A percentile compares a stretch with the other conserved stretches of the same genome.
These are phyloP conservation scores for Argentina silus DNA, from an alignment of 2,797 vertebrate genomes.

Conservation along the genomic window DNA sequence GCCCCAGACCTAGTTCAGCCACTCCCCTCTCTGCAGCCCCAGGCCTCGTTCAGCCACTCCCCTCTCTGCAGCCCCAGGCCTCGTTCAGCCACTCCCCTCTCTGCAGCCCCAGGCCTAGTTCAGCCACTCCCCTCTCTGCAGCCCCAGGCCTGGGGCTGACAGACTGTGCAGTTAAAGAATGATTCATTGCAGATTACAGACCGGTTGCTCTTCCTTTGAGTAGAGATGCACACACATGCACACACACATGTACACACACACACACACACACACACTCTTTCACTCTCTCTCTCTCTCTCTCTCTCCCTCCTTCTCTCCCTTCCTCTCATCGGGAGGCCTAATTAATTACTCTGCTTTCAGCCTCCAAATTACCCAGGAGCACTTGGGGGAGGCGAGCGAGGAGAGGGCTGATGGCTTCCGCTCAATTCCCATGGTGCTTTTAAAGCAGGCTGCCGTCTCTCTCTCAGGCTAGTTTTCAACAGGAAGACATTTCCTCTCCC, in stretches of 20 bases:
- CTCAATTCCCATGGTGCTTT: slow-evolving; percentile 66
- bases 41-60: no score
- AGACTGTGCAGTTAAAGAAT: slow-evolving; percentile 33
- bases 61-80: no score
- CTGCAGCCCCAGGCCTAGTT: no score
- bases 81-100: background rate
- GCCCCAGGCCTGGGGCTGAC: background rate
- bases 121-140: background rate
- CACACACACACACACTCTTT: slow-evolving; percentile 30
- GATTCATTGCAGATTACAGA: slow-evolving; percentile 40
- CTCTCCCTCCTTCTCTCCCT: slow-evolving; percentile 33
- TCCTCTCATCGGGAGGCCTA: slow-evolving; percentile 65
- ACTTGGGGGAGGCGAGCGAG: slow-evolving; percentile 62
- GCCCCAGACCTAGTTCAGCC: no score
- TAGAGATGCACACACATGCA: background rate
- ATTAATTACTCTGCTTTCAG: slow-evolving; percentile 79
- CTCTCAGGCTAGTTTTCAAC: slow-evolving; percentile 56
- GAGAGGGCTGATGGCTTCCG: slow-evolving; percentile 60
- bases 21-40: no score
- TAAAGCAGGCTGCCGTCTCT: slow-evolving; percentile 49
- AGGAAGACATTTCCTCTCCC: slow-evolving; percentile 42
- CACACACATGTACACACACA: slow-evolving; percentile 9
- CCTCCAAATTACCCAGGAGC: slow-evolving; percentile 69
- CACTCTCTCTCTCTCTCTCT: slow-evolving; percentile 16
- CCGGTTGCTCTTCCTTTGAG: slow-evolving; percentile 40